These are phyloP conservation scores for Congeria kusceri DNA, from an alignment of 2,888 invertebrate species.

Conservation along the genomic window DNA sequence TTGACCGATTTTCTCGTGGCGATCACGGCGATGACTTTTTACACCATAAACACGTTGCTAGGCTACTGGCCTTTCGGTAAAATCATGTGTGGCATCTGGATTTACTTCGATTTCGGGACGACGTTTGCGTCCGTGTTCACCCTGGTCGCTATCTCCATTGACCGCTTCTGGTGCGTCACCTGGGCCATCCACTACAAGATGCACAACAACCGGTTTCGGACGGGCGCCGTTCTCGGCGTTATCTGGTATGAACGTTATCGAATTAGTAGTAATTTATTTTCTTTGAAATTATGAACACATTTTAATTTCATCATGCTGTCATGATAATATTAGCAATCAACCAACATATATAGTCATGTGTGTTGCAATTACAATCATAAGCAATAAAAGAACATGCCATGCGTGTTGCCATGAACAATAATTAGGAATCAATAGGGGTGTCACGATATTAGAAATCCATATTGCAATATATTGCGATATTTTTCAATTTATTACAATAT, in stretches of 20 bases:
- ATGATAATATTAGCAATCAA: too few species aligned
- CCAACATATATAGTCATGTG: too few species aligned
- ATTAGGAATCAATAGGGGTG: too few species aligned
- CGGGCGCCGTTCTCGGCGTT: conserved; percentile 60
- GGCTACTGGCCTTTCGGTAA: conserved; percentile 84
- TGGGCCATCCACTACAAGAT: conserved; percentile 78
- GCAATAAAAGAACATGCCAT: too few species aligned
- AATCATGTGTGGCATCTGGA: conserved; percentile 83
- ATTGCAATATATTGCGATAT: too few species aligned
- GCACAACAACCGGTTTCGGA: conserved; percentile 72
- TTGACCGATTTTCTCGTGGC: conserved; percentile 83
- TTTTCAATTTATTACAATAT: too few species aligned
- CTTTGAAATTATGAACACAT: too few species aligned
- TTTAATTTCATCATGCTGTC: too few species aligned
- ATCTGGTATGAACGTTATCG: conserved; percentile 79
- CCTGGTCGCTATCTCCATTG: conserved; percentile 82
- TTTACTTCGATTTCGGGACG: conserved; percentile 85
- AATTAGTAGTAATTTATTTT: background rate
- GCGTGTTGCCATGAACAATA: too few species aligned
- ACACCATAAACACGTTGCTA: conserved; percentile 81
- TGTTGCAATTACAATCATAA: too few species aligned
- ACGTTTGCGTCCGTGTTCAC: conserved; percentile 85
- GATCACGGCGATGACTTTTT: conserved; percentile 83
- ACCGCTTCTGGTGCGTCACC: conserved; percentile 81
- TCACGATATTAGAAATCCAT: too few species aligned